Evolutionary conservation across 2,113 vertebrate species (phyloP), one percentile per base, ranked within the genome.

Genomic region (Syngnathus scovelli): DNA sequence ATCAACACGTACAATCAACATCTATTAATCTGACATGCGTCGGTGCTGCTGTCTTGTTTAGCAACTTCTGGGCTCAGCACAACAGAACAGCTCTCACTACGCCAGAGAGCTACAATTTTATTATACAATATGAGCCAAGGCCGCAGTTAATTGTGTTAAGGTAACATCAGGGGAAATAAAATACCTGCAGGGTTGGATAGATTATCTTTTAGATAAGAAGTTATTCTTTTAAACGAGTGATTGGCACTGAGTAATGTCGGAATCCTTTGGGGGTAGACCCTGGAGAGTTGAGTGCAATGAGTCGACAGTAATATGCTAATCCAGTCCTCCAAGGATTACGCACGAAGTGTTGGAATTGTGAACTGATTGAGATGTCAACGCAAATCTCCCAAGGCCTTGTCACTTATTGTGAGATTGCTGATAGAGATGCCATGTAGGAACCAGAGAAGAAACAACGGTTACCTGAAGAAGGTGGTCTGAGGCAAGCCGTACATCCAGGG

Each of bases 401-500:
- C 37, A 19, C 56, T 59, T 18, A 59, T 8, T 37, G 33, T 8
- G 4, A 19, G 3, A 10, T 10, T 19, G 18, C 7, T 19, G 58
- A 37, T 7, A 39, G 36, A 38, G 7, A 38, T 4, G 36, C 16
- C 6, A 37, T 19, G 49, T 10, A n/a, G 7, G 7, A n/a, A 52
- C 19, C 8, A 4, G 3, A 6, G 41, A 62, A 11, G 39, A 3
- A 41, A 62, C 19, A 38, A 37, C 4, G 59, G 0, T 83, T 91
- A 99, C 96, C 97, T 99, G 86, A 92, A 89, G 74, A 99, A 99
- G 12, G 94, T 98, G 69, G 93, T 96, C 76, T 99, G 97, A 27
- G 95, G 92, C 0, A 91, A 84, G 7, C 69, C 82, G 21, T 98
- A 98, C 93, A 99, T 98, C 96, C 96, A 99, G 1, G 95, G 96